phyloP scores from a whole-genome alignment of 2,797 vertebrate species.

The Sebastes elongatus region DNA sequence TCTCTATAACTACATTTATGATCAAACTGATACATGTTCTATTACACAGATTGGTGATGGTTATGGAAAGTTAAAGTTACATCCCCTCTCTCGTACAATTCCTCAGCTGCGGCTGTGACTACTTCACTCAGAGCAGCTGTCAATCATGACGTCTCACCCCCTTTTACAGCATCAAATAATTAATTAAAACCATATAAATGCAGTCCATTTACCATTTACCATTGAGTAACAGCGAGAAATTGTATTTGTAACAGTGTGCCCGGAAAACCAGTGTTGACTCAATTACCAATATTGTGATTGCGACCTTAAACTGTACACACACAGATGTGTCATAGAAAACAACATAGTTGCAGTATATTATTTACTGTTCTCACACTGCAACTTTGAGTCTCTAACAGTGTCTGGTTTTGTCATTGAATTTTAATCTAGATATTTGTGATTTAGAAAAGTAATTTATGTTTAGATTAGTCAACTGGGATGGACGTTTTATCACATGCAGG shows the following conservation, averaged over 20 bases:
- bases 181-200: background rate
- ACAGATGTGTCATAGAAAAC: background rate
- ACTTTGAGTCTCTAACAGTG: background rate
- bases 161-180: too few relatives aligned
- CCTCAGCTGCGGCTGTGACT: too few relatives aligned
- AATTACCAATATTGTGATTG: background rate
- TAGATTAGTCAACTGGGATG: background rate
- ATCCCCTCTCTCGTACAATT: too few relatives aligned
- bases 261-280: background rate
- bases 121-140: too few relatives aligned
- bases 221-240: background rate
- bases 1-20: too few relatives aligned
- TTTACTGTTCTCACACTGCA: background rate
- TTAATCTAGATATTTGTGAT: background rate
- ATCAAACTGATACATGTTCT: too few relatives aligned
- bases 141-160: too few relatives aligned
- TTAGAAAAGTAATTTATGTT: background rate
- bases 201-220: too few relatives aligned
- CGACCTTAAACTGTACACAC: background rate
- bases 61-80: too few relatives aligned
- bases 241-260: background rate
- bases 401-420: background rate
- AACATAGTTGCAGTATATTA: background rate
- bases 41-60: too few relatives aligned
- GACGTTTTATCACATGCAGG: background rate